A percentile compares a stretch with the other conserved stretches of the same genome.
Evolutionary conservation across 53 echinoderm and acorn worm genomes (phyloP).

Genomic region (Zoroaster sp.): DNA sequence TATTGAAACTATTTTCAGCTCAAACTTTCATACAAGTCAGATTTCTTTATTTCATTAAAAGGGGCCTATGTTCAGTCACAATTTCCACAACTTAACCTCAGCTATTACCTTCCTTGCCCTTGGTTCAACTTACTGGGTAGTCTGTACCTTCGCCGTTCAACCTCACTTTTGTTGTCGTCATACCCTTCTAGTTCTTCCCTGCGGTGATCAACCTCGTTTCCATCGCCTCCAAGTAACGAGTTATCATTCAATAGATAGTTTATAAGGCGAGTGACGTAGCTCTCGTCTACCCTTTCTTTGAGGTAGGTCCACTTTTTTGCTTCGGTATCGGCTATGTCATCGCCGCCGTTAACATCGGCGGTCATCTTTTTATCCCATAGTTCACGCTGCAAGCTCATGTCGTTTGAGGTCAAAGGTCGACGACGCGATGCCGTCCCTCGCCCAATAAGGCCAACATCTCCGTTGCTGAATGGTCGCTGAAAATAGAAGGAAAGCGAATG

Average conservation of each 20-base stretch:
- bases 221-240: background rate
- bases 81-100: background rate
- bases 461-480: background rate
- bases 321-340: background rate
- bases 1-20: too few relatives aligned
- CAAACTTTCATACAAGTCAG: too few relatives aligned
- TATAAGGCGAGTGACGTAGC: background rate
- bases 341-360: background rate
- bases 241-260: background rate
- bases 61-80: too few relatives aligned
- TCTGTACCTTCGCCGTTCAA: background rate
- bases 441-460: background rate
- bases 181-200: background rate
- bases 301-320: constrained; percentile 6
- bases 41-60: too few relatives aligned
- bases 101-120: background rate
- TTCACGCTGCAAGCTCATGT: constrained; percentile 27
- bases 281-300: background rate
- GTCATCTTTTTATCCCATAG: constrained; percentile 50
- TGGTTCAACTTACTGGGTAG: background rate
- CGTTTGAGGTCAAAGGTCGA: background rate
- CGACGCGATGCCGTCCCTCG: background rate
- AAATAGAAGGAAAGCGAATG: too few relatives aligned
- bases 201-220: background rate
- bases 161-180: background rate